phyloP scores from a whole-genome alignment of 2,113 vertebrate species.

The Plectropomus leopardus region DNA sequence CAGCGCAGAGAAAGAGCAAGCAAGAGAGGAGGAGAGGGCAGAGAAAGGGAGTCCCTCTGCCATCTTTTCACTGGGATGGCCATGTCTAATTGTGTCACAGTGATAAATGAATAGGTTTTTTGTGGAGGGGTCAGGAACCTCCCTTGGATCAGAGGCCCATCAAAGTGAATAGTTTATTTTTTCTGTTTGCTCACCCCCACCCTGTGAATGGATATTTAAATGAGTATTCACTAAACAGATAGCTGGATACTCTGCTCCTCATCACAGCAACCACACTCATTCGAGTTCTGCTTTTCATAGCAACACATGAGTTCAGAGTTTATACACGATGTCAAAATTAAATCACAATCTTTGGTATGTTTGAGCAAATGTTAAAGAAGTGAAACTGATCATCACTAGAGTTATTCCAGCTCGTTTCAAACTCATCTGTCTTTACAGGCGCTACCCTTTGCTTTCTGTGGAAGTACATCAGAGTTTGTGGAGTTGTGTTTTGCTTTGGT shows the following conservation, averaged over 20 bases:
- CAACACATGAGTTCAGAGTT: neutral
- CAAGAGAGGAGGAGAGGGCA: slow-evolving; percentile 53
- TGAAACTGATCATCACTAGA: slow-evolving; percentile 2
- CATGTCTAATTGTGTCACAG: slow-evolving; percentile 84
- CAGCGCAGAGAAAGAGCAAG: slow-evolving; percentile 47
- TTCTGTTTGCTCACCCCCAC: slow-evolving; percentile 57
- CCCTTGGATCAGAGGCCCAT: slow-evolving; percentile 77
- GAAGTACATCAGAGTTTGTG: neutral
- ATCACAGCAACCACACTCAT: slow-evolving; percentile 26
- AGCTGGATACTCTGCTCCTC: slow-evolving; percentile 26
- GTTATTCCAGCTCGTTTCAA: neutral
- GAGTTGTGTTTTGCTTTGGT: neutral
- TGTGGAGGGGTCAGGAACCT: slow-evolving; percentile 75
- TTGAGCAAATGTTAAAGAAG: neutral
- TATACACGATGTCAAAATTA: neutral
- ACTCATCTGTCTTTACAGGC: neutral
- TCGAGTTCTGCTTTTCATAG: neutral
- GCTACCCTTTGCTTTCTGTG: neutral
- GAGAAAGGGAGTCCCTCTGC: slow-evolving; percentile 66
- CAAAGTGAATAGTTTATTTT: slow-evolving; percentile 74
- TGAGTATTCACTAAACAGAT: slow-evolving; percentile 55
- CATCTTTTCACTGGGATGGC: slow-evolving; percentile 77
- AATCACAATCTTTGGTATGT: neutral
- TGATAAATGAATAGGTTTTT: slow-evolving; percentile 83
- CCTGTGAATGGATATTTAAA: slow-evolving; percentile 66